A percentile compares a stretch with the other conserved stretches of the same genome.
Conservation (phyloP, 2,113 vertebrate genomes). For the Sterrhoptilus dennistouni region DNA sequence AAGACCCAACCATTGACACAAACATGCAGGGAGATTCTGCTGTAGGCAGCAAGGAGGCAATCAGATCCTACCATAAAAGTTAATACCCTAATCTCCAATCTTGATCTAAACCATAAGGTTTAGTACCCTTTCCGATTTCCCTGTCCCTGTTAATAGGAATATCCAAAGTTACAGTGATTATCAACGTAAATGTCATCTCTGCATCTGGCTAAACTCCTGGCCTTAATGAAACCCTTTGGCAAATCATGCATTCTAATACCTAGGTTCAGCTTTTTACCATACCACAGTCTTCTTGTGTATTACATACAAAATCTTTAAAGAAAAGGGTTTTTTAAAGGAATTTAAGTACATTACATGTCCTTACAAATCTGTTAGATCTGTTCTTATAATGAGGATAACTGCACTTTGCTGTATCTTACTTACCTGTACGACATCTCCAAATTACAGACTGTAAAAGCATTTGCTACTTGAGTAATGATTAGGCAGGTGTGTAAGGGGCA, state of each 20-base stretch:
- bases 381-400: not conserved
- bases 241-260: not conserved
- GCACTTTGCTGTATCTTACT: not conserved
- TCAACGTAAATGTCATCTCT: not conserved
- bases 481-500: not conserved
- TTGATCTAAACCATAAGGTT: not conserved
- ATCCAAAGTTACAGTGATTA: not conserved
- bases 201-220: not conserved
- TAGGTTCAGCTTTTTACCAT: not conserved
- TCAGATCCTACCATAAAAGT: not conserved
- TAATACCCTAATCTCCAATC: not conserved
- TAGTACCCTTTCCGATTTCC: not conserved
- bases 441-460: not conserved
- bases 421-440: constrained; percentile 3
- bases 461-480: not conserved
- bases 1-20: rapidly evolving
- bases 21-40: not conserved
- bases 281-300: not conserved
- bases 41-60: not conserved
- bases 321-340: not conserved
- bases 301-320: not conserved
- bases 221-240: not conserved
- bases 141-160: not conserved
- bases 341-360: not conserved
- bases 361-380: not conserved